Conservation (phyloP, 2,888 invertebrate species). For the Drosophila atripex region DNA sequence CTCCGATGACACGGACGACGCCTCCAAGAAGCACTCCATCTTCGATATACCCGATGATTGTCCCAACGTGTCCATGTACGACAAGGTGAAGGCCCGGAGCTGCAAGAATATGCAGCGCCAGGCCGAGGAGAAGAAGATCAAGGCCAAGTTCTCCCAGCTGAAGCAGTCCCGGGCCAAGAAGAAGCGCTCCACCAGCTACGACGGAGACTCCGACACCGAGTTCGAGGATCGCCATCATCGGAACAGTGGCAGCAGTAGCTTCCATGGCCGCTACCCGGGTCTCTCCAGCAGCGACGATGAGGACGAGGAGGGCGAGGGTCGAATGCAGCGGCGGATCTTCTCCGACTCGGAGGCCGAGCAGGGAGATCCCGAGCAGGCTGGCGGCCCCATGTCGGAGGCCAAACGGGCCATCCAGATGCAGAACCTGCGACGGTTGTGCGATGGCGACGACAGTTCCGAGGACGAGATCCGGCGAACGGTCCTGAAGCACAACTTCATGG, state of each 20-base stretch:
- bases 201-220: conserved; percentile 92
- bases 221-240: conserved; percentile 82
- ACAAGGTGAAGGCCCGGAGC: conserved; percentile 96
- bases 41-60: conserved; percentile 94
- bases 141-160: conserved; percentile 94
- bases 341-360: conserved; percentile 84
- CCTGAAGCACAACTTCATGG: conserved; percentile 81
- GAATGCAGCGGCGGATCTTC: conserved; percentile 71
- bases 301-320: conserved; percentile 74
- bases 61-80: conserved; percentile 98
- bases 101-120: conserved; percentile 97
- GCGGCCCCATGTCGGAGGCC: conserved; percentile 20
- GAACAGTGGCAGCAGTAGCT: conserved; percentile 74
- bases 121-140: conserved; percentile 94
- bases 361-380: conserved; percentile 16
- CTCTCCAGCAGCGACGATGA: conserved; percentile 82
- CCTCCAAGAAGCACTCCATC: conserved; percentile 92
- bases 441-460: conserved; percentile 83
- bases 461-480: conserved; percentile 76
- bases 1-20: conserved; percentile 87
- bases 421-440: conserved; percentile 84
- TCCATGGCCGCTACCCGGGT: conserved; percentile 62
- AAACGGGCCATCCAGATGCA: conserved; percentile 80
- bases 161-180: conserved; percentile 95
- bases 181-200: conserved; percentile 94